Percentiles rank a stretch among this genome's conserved stretches.
These are phyloP conservation scores for Nothobranchius furzeri DNA, from an alignment of 2,113 vertebrate genomes.

Conservation along the genomic window DNA sequence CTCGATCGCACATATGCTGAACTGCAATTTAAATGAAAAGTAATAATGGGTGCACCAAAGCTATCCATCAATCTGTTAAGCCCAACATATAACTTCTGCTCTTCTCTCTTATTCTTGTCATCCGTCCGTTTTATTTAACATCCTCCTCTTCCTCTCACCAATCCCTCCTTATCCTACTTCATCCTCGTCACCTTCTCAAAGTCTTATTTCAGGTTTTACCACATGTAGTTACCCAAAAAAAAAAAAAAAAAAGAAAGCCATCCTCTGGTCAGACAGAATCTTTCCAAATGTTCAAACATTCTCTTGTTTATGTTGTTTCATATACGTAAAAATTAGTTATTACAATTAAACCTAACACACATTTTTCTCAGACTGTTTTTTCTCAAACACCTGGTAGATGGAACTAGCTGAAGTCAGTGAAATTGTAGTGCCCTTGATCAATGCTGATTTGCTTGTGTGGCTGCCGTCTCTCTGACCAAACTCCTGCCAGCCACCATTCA, in stretches of 20 bases:
- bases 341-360: background rate
- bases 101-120: conserved; percentile 62
- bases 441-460: conserved; percentile 65
- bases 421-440: conserved; percentile 72
- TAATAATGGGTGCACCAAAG: conserved; percentile 15
- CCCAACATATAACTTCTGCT: conserved; percentile 66
- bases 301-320: background rate
- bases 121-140: conserved; percentile 65
- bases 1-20: no score
- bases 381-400: conserved; percentile 44
- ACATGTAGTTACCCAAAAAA: background rate
- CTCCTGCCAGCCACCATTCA: conserved; percentile 43
- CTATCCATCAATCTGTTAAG: conserved; percentile 79
- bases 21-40: no score
- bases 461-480: conserved; percentile 48
- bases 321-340: background rate
- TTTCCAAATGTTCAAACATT: background rate
- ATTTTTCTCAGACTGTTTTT: conserved; percentile 7
- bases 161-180: conserved; percentile 23
- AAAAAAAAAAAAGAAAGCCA: background rate
- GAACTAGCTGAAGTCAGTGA: conserved; percentile 69
- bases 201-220: background rate
- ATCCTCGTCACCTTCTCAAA: conserved; percentile 59
- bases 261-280: background rate
- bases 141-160: conserved; percentile 16